A percentile compares a stretch with the other conserved stretches of the same genome.
phyloP scores from a whole-genome alignment of 2,888 invertebrate species.

The Ophonus ardosiacus region DNA sequence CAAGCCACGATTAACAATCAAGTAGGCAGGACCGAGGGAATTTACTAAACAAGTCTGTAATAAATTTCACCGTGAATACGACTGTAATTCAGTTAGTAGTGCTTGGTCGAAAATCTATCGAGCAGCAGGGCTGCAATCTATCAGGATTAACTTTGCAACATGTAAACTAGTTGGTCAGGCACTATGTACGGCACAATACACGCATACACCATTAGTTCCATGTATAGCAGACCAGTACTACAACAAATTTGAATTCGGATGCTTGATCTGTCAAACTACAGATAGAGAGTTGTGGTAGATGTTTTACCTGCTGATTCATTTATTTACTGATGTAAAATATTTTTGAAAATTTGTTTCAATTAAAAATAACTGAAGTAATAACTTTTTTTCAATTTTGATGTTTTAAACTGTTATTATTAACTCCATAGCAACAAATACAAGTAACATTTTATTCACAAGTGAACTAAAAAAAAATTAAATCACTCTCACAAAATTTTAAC shows the following conservation, averaged over 20 bases:
- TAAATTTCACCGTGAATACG: constrained; percentile 57
- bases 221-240: constrained; percentile 6
- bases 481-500: too few relatives aligned
- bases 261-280: background rate
- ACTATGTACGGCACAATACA: constrained; percentile 32
- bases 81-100: constrained; percentile 57
- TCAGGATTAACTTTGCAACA: constrained; percentile 60
- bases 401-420: too few relatives aligned
- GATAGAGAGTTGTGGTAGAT: too few relatives aligned
- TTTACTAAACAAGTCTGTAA: constrained; percentile 21
- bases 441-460: too few relatives aligned
- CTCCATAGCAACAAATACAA: too few relatives aligned
- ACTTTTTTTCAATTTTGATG: too few relatives aligned
- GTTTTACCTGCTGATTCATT: background rate
- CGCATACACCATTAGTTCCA: constrained; percentile 49
- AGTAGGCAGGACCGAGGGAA: constrained; percentile 18
- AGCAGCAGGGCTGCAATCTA: constrained; percentile 40
- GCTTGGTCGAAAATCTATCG: constrained; percentile 55
- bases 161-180: constrained; percentile 36
- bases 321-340: too few relatives aligned
- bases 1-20: constrained; percentile 8
- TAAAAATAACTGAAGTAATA: too few relatives aligned
- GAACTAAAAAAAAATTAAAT: too few relatives aligned
- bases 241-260: constrained; percentile 4
- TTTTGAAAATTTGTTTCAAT: too few relatives aligned